Evolutionary conservation across 2,797 vertebrate genomes (phyloP).

Genomic region (Ateles fusciceps): DNA sequence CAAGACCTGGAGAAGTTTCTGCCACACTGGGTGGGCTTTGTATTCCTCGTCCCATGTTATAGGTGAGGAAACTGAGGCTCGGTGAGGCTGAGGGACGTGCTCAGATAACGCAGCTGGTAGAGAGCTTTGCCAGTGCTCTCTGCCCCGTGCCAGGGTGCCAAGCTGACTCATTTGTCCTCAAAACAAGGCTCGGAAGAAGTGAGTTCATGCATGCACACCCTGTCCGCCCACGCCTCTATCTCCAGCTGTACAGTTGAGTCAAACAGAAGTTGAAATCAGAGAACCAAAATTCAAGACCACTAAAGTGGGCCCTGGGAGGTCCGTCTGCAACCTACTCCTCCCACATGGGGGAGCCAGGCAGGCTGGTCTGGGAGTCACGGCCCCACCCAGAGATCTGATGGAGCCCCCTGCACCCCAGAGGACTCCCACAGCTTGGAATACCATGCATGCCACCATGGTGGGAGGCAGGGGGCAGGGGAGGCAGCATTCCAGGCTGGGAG

Average conservation of each 20-base stretch:
- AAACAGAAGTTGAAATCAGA: neutral
- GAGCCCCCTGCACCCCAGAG: constrained; percentile 6
- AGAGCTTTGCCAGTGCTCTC: accelerated
- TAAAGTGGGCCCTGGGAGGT: neutral
- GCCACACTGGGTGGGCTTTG: accelerated
- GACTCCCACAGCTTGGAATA: neutral
- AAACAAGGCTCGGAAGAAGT: constrained; percentile 56
- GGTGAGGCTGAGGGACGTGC: accelerated
- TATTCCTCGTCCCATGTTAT: accelerated
- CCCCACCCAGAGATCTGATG: neutral
- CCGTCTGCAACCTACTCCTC: accelerated
- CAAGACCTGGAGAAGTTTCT: accelerated
- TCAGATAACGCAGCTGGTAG: neutral
- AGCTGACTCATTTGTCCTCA: constrained; percentile 1
- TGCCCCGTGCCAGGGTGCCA: neutral
- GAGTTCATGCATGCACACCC: constrained; percentile 44
- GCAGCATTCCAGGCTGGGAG: neutral
- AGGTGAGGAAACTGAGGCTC: neutral
- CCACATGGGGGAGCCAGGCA: neutral
- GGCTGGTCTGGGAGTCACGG: neutral
- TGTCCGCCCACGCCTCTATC: neutral
- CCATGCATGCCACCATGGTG: accelerated
- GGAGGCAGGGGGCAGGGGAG: accelerated
- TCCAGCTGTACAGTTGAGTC: neutral
- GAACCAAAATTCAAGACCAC: neutral